Percentiles rank a stretch among this genome's conserved stretches.
Conservation (phyloP, 2,797 vertebrate species). For the Mormyrus hasselquistii region DNA sequence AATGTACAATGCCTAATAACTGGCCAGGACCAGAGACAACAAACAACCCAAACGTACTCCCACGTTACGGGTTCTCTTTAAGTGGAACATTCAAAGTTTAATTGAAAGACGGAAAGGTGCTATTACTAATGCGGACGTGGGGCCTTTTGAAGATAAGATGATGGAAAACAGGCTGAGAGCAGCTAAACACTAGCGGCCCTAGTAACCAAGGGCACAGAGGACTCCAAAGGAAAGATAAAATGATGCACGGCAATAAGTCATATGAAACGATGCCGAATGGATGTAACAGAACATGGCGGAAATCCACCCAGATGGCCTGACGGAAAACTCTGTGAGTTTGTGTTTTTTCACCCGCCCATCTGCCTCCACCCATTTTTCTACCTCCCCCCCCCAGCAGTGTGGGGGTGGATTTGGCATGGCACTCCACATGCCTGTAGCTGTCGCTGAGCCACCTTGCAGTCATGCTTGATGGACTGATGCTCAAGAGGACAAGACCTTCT, state of each 20-base stretch:
- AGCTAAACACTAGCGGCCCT: neutral
- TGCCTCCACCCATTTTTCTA: neutral
- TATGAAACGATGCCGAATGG: neutral
- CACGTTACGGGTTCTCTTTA: neutral
- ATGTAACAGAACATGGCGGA: neutral
- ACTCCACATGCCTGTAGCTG: neutral
- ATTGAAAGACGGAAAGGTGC: neutral
- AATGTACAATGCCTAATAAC: neutral
- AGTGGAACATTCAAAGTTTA: neutral
- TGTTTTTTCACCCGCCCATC: neutral
- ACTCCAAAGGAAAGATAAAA: neutral
- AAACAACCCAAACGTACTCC: neutral
- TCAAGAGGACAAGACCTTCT: neutral
- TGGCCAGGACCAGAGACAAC: neutral
- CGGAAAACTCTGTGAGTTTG: neutral
- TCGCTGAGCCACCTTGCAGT: neutral
- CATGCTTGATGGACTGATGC: neutral
- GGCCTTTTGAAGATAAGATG: neutral
- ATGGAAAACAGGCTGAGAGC: neutral
- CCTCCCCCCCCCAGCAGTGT: neutral
- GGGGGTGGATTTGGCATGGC: neutral
- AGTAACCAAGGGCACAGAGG: neutral
- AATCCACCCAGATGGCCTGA: neutral
- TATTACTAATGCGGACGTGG: neutral
- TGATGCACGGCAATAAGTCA: neutral